A percentile compares a stretch with the other conserved stretches of the same genome.
phyloP scores from a whole-genome alignment of 2,113 vertebrate species.

The Pycnonotus jocosus region DNA sequence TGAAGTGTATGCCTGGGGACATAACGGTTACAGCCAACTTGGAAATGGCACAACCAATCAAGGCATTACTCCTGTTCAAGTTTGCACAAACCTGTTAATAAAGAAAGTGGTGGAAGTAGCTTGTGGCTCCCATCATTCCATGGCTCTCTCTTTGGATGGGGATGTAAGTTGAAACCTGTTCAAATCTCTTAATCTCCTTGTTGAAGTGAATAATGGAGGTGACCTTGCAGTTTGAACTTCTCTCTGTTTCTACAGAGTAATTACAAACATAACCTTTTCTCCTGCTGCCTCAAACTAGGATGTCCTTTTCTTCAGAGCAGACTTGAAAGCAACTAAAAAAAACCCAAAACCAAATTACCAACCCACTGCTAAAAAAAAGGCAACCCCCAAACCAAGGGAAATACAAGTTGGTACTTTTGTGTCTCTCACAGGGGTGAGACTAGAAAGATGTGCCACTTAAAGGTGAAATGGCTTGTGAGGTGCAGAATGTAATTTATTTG shows the following conservation, averaged over 20 bases:
- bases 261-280: not conserved
- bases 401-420: not conserved
- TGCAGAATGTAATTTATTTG: not conserved
- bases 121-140: conserved; percentile 95
- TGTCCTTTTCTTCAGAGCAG: not conserved
- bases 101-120: conserved; percentile 90
- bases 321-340: not conserved
- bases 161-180: conserved; percentile 80
- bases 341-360: rapidly evolving
- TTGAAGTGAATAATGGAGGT: not conserved
- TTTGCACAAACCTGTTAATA: conserved; percentile 86
- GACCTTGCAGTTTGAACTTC: not conserved
- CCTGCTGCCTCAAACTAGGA: not conserved
- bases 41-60: conserved; percentile 94
- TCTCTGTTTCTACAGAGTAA: not conserved
- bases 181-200: not conserved
- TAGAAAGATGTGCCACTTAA: not conserved
- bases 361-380: rapidly evolving
- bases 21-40: conserved; percentile 95
- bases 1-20: conserved; percentile 94
- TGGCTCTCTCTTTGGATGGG: conserved; percentile 88
- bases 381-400: not conserved
- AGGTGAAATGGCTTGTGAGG: not conserved
- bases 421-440: not conserved
- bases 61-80: conserved; percentile 85